Conservation (phyloP, 2,113 vertebrate genomes). For the Gymnogyps californianus region DNA sequence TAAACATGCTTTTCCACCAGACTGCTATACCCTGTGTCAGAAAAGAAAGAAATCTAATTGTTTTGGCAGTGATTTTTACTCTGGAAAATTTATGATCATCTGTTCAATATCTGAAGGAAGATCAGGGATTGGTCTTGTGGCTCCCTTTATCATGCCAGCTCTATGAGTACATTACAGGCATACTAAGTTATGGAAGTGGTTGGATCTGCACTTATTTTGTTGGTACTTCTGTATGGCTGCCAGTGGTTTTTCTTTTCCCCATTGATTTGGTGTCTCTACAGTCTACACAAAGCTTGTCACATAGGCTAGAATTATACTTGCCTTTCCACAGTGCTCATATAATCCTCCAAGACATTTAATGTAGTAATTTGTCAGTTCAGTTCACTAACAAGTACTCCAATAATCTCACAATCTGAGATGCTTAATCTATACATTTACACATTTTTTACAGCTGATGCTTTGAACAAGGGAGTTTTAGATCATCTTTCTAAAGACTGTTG, state of each 20-base stretch:
- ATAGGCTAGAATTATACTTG: not conserved
- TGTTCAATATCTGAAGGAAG: not conserved
- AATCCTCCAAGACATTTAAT: not conserved
- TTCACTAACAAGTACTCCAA: not conserved
- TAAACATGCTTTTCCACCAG: not conserved
- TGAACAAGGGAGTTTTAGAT: not conserved
- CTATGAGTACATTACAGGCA: not conserved
- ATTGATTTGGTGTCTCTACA: not conserved
- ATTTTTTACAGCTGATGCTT: not conserved
- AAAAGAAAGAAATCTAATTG: not conserved
- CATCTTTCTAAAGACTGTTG: not conserved
- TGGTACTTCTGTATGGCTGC: not conserved
- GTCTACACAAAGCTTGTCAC: not conserved
- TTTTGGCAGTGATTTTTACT: not conserved
- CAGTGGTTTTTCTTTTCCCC: not conserved
- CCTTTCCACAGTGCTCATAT: not conserved
- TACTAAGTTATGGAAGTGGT: not conserved
- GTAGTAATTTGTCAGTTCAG: not conserved
- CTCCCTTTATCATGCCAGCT: not conserved
- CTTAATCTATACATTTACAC: not conserved
- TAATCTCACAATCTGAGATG: not conserved
- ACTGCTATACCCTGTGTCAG: not conserved
- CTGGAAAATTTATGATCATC: not conserved
- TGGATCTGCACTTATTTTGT: not conserved
- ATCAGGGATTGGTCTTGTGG: not conserved